A percentile compares a stretch with the other conserved stretches of the same genome.
phyloP scores from a whole-genome alignment of 1,140 invertebrate genomes.

The Sycophila sp. region DNA sequence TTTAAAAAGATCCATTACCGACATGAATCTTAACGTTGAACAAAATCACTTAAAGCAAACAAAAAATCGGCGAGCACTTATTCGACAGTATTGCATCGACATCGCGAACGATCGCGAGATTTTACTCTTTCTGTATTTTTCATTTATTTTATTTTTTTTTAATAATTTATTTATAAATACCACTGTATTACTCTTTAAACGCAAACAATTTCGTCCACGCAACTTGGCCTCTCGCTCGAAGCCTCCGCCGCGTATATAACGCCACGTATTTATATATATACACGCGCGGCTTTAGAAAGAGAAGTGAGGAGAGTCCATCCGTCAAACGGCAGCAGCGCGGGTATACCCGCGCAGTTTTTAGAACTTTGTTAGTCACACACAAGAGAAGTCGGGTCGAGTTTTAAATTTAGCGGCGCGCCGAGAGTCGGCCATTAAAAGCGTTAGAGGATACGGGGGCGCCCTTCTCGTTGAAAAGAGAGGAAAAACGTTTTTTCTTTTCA shows the following conservation, averaged over 20 bases:
- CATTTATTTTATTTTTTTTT: neutral
- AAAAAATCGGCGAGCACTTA: slow-evolving; percentile 7
- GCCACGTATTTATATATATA: no score
- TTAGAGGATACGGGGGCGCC: slow-evolving; percentile 9
- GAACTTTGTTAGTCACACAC: slow-evolving; percentile 34
- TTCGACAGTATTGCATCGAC: slow-evolving; percentile 21
- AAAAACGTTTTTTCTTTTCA: slow-evolving; percentile 31
- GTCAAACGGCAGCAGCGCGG: slow-evolving; percentile 13
- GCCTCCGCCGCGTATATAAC: no score
- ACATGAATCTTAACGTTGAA: neutral
- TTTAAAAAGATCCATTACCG: slow-evolving; percentile 20
- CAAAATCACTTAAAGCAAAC: neutral
- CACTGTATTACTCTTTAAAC: no score
- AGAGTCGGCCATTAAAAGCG: slow-evolving; percentile 26
- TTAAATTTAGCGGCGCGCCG: slow-evolving; percentile 30
- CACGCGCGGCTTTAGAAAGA: neutral
- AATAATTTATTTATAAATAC: no score
- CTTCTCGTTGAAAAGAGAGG: slow-evolving; percentile 9
- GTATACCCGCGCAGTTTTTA: slow-evolving; percentile 26
- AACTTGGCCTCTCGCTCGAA: neutral
- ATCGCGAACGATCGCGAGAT: neutral
- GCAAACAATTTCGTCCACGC: neutral
- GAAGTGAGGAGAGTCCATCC: slow-evolving; percentile 2
- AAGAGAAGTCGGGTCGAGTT: slow-evolving; percentile 29
- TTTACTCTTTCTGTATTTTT: neutral